Base-by-base conservation (phyloP, 2,888 invertebrate genomes). In the Julus scandinavius region DNA sequence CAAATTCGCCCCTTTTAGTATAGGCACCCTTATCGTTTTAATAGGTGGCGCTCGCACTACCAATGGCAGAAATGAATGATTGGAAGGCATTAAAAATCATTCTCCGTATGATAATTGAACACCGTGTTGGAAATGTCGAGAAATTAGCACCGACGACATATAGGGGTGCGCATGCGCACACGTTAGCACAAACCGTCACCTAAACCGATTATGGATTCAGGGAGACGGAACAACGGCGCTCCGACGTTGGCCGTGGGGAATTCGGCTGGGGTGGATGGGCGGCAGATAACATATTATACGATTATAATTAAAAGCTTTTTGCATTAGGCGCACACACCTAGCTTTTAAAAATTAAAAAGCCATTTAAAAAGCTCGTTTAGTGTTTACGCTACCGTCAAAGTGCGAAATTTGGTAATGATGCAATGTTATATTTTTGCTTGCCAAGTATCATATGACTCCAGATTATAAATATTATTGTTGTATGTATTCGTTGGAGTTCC, bases 241-340 rank as follows among this genome's bases (percentile, higher is more conserved):
- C 50, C 50, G 13, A 13, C 50, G 9, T 13, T 6, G 17, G 58
- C 63, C 63, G 20, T 20, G 63, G 63, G 63, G 63, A 63, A 63
- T 63, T 63, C 20, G 63, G 20, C n/a, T 63, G 63, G 20, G 17
- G 17, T 13, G 58, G 58, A 3, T 17, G 58, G 58, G 58, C 58
- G 58, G 15, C 5, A 7, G 20, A 63, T 20, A 7, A n/a, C 63
- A 20, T 58, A 58, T 58, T 63, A 63, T 63, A 63, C 63, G 63
- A 63, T 63, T 63, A 63, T 63, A 63, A 63, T 63, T 63, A 63
- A 63, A 63, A 63, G 63, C 63, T 63, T 63, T 63, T 63, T 63
- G 20, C 63, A 63, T 63, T 20, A 63, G 63, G 63, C 63, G 63
- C n/a, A 63, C 63, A 63, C 63, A 63, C 63, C 63, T 63, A 63